Conservation (phyloP, 2,888 invertebrate genomes). For the Gryllus longicercus region DNA sequence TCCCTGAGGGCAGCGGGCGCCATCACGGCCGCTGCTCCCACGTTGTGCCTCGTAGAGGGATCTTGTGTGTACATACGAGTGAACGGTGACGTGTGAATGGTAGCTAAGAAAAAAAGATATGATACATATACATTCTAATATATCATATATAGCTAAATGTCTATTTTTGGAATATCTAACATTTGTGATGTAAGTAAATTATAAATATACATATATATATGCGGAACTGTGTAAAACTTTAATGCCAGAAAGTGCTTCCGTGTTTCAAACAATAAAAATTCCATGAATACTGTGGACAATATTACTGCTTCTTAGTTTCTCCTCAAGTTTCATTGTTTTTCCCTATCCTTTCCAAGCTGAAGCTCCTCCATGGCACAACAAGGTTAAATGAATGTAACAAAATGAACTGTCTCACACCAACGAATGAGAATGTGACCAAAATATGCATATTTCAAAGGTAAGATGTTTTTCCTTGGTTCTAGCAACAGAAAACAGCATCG, state of each 20-base stretch:
- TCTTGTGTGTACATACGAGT: background rate
- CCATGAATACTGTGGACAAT: background rate
- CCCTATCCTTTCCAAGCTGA: background rate
- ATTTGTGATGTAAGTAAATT: constrained; percentile 24
- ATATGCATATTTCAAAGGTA: background rate
- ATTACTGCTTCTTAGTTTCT: background rate
- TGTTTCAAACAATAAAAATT: constrained; percentile 33
- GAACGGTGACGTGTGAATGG: background rate
- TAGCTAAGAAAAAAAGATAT: background rate
- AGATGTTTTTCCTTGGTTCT: background rate
- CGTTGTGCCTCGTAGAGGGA: background rate
- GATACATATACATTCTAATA: background rate
- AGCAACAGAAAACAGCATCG: background rate
- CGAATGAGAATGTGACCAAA: too few relatives aligned
- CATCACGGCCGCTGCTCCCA: background rate
- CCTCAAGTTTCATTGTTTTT: background rate
- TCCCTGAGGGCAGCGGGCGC: too few relatives aligned
- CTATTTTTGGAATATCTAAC: constrained; percentile 37
- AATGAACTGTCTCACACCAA: background rate
- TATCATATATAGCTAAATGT: constrained; percentile 33
- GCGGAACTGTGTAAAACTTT: constrained; percentile 19
- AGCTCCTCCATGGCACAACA: background rate
- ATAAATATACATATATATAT: constrained; percentile 24
- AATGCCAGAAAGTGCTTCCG: constrained; percentile 29
- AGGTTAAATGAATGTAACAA: background rate